Percentiles rank a stretch among this genome's conserved stretches.
Conservation (phyloP, 2,113 vertebrate genomes). For the Ptilonorhynchus violaceus region DNA sequence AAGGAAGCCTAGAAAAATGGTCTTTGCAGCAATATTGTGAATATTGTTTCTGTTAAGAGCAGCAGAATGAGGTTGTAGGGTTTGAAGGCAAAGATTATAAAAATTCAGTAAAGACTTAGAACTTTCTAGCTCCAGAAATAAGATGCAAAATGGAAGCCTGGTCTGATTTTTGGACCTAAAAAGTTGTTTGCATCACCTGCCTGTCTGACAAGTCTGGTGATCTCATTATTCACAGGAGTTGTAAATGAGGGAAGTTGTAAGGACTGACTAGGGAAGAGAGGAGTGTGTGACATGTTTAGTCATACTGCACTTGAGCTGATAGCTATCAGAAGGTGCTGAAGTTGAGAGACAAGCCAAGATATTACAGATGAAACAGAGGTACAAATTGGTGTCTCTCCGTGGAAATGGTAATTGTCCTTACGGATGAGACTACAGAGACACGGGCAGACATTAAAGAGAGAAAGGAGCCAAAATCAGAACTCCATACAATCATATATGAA, state of each 20-base stretch:
- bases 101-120: background rate
- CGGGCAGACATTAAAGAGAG: background rate
- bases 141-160: background rate
- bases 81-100: background rate
- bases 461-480: background rate
- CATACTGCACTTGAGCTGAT: background rate
- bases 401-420: background rate
- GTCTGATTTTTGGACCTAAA: background rate
- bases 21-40: background rate
- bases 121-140: background rate
- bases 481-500: background rate
- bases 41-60: background rate
- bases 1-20: background rate
- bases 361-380: background rate
- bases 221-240: background rate
- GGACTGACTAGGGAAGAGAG: background rate
- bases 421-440: background rate
- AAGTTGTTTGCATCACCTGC: background rate
- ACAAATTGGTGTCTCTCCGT: background rate
- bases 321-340: background rate
- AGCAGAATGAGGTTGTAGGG: background rate
- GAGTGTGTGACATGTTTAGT: background rate
- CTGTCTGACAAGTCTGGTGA: background rate
- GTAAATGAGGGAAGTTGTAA: background rate
- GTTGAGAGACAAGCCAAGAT: background rate